phyloP scores from a whole-genome alignment of 2,113 vertebrate genomes.

The Podarcis cretensis region DNA sequence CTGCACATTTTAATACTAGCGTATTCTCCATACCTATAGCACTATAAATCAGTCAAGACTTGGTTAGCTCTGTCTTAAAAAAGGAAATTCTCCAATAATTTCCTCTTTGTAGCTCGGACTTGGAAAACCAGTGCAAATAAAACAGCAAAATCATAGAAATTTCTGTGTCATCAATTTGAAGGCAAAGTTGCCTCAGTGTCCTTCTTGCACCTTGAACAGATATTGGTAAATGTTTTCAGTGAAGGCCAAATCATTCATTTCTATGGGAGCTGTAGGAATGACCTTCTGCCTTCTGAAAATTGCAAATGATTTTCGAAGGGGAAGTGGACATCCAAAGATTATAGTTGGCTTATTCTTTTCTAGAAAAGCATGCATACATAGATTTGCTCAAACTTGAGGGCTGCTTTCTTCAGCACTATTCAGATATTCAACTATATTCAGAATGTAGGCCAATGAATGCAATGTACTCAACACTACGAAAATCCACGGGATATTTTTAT shows the following conservation, averaged over 20 bases:
- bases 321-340: not conserved
- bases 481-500: not conserved
- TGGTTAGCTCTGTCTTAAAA: not conserved
- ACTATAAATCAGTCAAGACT: not conserved
- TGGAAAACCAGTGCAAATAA: not conserved
- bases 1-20: not conserved
- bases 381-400: not conserved
- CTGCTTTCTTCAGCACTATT: not conserved
- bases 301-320: not conserved
- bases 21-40: not conserved
- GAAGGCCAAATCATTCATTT: not conserved
- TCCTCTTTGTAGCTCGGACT: not conserved
- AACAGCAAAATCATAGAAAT: not conserved
- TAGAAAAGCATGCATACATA: not conserved
- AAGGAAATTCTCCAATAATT: not conserved
- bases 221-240: not conserved
- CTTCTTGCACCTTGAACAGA: not conserved
- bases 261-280: not conserved
- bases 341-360: not conserved
- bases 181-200: not conserved
- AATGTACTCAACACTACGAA: not conserved
- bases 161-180: not conserved
- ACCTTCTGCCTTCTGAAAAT: conserved; percentile 4
- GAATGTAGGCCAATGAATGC: not conserved
- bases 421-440: not conserved